Percentiles rank a stretch among this genome's conserved stretches.
Evolutionary conservation across 2,113 vertebrate genomes (phyloP).

Genomic region (Chauna torquata): DNA sequence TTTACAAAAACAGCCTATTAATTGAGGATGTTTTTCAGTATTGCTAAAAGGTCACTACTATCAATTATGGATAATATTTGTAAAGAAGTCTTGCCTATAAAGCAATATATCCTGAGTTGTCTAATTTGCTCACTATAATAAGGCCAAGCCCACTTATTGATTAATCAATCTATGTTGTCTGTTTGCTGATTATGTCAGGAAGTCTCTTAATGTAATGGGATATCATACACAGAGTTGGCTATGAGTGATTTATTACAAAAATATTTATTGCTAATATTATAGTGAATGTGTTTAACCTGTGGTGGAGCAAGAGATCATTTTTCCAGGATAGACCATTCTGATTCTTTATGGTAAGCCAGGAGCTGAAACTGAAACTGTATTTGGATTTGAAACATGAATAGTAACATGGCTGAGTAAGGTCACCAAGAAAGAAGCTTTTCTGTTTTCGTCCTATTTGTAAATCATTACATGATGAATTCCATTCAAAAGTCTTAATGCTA

Average conservation of each 20-base stretch:
- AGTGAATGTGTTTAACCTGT: background rate
- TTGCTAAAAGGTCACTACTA: constrained; percentile 71
- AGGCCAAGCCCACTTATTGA: constrained; percentile 77
- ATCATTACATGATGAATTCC: background rate
- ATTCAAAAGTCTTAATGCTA: background rate
- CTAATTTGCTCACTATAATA: constrained; percentile 81
- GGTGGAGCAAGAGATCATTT: background rate
- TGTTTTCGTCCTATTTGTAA: background rate
- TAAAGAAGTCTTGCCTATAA: constrained; percentile 72
- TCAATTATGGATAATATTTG: constrained; percentile 70
- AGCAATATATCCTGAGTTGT: constrained; percentile 65
- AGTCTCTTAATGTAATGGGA: constrained; percentile 70
- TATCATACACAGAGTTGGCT: constrained; percentile 36
- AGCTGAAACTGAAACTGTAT: background rate
- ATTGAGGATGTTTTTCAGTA: constrained; percentile 64
- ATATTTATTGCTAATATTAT: constrained; percentile 13
- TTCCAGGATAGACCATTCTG: background rate
- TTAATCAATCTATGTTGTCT: constrained; percentile 74
- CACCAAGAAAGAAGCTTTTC: background rate
- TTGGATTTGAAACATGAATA: background rate
- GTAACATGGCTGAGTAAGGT: background rate
- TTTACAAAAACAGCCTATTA: constrained; percentile 50
- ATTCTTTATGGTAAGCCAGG: background rate
- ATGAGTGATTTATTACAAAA: constrained; percentile 51
- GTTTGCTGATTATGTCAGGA: constrained; percentile 65